These are phyloP conservation scores for Nothoprocta pentlandii DNA, from an alignment of 2,113 vertebrate genomes.

Conservation along the genomic window DNA sequence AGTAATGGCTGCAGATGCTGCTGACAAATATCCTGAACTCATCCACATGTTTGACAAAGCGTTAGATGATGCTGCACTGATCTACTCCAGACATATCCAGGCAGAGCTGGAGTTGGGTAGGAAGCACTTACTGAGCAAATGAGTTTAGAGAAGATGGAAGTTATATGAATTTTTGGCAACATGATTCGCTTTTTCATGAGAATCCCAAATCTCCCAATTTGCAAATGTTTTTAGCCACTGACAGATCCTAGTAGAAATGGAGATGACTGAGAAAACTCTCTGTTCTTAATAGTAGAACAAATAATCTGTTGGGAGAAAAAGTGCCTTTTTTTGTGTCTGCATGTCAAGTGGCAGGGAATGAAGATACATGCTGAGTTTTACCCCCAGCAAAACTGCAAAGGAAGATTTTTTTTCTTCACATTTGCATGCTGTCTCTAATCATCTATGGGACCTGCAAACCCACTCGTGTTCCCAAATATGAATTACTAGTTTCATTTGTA, in stretches of 20 bases:
- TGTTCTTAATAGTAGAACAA: neutral
- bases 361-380: neutral
- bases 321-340: fast-evolving
- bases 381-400: neutral
- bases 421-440: fast-evolving
- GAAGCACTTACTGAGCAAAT: neutral
- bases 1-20: slow-evolving; percentile 77
- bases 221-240: neutral
- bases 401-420: neutral
- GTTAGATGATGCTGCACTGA: slow-evolving; percentile 81
- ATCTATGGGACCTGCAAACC: neutral
- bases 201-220: neutral
- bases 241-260: neutral
- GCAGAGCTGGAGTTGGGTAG: slow-evolving; percentile 80
- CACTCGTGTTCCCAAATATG: fast-evolving
- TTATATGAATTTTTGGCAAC: fast-evolving
- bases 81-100: slow-evolving; percentile 79
- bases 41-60: slow-evolving; percentile 84
- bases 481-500: neutral
- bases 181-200: neutral
- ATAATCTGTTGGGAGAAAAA: neutral
- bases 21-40: slow-evolving; percentile 79
- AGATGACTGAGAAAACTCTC: neutral
- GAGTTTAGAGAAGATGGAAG: neutral
- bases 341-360: neutral